Evolutionary conservation across 2,888 invertebrate species (phyloP), one percentile per base, ranked within the genome.

Genomic region (Liopterus haemorrhoidalis): DNA sequence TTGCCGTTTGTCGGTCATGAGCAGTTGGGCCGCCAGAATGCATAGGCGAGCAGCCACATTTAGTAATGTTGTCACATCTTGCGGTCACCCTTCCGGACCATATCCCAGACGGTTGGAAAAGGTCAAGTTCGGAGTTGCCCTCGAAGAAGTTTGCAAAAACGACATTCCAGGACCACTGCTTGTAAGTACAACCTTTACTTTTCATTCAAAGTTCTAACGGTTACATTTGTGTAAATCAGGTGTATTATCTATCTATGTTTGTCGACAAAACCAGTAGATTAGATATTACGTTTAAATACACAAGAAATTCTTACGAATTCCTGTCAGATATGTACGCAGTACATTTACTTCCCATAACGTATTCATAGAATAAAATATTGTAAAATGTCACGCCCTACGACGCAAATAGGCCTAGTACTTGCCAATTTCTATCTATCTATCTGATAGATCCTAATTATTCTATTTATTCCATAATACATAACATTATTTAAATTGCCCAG

Each of bases 141-240:
- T 95, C 52, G 86, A 87, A 59, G 90, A 91, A 76, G 92, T 94
- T 52, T 92, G 93, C 71, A 92, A 93, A 70, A 91, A 90, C 68
- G 90, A 91, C 72, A 88, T 94, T 70, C 94, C 95, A 54, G 91
- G 89, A 56, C 92, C 92, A 52, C 73, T 93, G 61, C 76, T 93
- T 67, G 91, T 86, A 72, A 79, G 80, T 77, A 41, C 16, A 24
- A 33, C 27, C 31, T 11, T 16, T 24, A 18, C 19, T 33, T 32
- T 15, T 21, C 15, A 21, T 12, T 25, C 12, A 28, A 28, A 28
- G 15, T 28, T 28, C 12, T 12, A 3, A 12, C 5, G 15, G 28
- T n/a, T n/a, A n/a, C n/a, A n/a, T n/a, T n/a, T 28, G 15, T 14
- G 28, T 6, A 28, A 28, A 28, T 28, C 15, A 28, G 15, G 28